Conservation (phyloP, 2,113 vertebrate genomes). For the Pelecanus crispus region DNA sequence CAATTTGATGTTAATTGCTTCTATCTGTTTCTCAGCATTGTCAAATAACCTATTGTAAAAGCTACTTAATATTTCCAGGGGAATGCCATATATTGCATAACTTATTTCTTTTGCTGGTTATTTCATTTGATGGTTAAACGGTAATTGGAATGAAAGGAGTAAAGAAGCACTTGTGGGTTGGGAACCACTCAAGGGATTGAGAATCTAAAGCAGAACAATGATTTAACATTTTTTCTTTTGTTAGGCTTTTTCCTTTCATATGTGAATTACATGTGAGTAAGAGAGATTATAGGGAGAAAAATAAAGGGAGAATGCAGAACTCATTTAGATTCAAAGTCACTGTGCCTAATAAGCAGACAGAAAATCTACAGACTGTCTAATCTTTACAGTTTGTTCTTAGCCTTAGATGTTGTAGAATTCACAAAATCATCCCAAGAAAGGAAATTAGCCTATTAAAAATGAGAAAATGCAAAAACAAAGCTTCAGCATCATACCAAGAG, state of each 20-base stretch:
- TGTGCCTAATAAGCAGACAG: slow-evolving; percentile 8
- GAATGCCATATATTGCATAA: slow-evolving; percentile 24
- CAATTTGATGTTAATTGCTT: slow-evolving; percentile 61
- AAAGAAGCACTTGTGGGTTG: slow-evolving; percentile 30
- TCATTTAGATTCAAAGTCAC: slow-evolving; percentile 29
- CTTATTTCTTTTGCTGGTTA: slow-evolving; percentile 33
- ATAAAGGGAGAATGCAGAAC: not conserved
- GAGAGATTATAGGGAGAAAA: slow-evolving; percentile 23
- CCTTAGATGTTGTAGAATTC: not conserved
- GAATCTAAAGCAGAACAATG: slow-evolving; percentile 39
- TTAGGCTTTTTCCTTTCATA: slow-evolving; percentile 31
- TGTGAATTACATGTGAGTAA: not conserved
- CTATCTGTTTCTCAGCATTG: slow-evolving; percentile 17
- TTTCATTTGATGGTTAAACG: slow-evolving; percentile 44
- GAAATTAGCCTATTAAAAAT: not conserved
- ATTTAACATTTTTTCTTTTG: slow-evolving; percentile 43
- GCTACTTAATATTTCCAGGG: slow-evolving; percentile 28
- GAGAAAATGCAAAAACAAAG: not conserved
- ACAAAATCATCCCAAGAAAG: not conserved
- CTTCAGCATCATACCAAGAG: not conserved
- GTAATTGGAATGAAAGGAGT: slow-evolving; percentile 50
- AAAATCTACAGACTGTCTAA: not conserved
- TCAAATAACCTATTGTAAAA: slow-evolving; percentile 29
- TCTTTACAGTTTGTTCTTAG: not conserved
- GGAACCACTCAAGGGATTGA: slow-evolving; percentile 23